Conservation (phyloP, 2,113 vertebrate species). For the Urocolius indicus region DNA sequence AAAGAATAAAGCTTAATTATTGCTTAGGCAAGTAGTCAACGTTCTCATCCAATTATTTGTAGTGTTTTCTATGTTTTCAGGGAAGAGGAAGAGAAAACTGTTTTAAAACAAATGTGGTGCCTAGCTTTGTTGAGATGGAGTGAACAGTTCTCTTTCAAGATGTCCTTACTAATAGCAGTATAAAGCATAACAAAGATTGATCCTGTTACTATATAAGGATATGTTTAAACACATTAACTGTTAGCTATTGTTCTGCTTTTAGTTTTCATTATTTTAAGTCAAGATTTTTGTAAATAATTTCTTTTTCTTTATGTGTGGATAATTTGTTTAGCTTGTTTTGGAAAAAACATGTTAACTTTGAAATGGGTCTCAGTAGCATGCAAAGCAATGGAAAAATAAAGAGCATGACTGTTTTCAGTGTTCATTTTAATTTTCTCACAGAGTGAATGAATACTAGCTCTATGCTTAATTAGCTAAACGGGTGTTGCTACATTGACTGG, state of each 20-base stretch:
- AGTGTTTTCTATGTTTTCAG: neutral
- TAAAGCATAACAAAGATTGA: neutral
- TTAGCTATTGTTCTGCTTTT: constrained; percentile 38
- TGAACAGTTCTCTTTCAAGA: neutral
- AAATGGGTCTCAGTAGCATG: constrained; percentile 4
- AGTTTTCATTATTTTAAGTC: constrained; percentile 8
- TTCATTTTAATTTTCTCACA: constrained; percentile 22
- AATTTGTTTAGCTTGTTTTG: neutral
- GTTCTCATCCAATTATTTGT: neutral
- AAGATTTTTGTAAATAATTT: neutral
- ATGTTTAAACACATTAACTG: neutral
- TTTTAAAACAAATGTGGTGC: neutral
- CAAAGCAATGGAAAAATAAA: constrained; percentile 6
- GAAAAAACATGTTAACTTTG: constrained; percentile 9
- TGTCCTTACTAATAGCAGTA: neutral
- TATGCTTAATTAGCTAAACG: constrained; percentile 14
- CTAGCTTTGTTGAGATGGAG: neutral
- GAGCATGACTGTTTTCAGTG: neutral
- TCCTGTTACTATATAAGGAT: neutral
- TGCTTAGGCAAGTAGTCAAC: neutral
- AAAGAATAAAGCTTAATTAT: neutral
- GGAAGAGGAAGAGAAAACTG: neutral
- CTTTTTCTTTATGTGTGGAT: neutral
- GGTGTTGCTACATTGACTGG: neutral
- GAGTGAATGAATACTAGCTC: neutral